phyloP scores from a whole-genome alignment of 2,888 invertebrate genomes.

The Rhagonycha fulva region DNA sequence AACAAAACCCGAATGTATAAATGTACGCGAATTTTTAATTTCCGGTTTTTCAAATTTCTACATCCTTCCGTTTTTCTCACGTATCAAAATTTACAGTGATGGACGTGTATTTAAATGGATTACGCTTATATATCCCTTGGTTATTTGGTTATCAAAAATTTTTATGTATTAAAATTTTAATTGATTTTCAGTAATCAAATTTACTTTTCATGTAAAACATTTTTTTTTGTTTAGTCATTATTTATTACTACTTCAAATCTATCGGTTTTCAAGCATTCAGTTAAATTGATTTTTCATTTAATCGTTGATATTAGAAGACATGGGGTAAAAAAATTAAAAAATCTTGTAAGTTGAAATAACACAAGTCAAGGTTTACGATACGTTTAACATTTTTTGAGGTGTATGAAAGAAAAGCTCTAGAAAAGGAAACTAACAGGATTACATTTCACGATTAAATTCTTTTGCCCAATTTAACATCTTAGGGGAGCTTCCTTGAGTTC shows the following conservation, averaged over 20 bases:
- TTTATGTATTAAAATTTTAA: neutral
- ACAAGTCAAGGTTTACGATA: neutral
- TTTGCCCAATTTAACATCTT: neutral
- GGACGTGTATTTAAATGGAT: neutral
- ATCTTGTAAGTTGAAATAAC: neutral
- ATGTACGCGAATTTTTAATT: neutral
- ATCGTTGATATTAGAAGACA: neutral
- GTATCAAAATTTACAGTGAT: neutral
- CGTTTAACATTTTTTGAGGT: neutral
- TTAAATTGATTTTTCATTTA: neutral
- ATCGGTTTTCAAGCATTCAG: too few species aligned
- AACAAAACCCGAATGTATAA: neutral
- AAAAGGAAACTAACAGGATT: neutral
- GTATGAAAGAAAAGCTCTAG: neutral
- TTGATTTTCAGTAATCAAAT: neutral
- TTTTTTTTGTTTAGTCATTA: too few species aligned
- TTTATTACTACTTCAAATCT: neutral
- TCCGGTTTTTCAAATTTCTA: constrained; percentile 4
- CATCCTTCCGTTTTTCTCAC: neutral
- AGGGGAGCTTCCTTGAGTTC: neutral
- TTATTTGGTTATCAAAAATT: neutral
- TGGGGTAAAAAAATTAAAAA: neutral
- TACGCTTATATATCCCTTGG: neutral
- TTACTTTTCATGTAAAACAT: neutral
- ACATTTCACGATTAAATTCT: neutral